Percentiles rank a stretch among this genome's conserved stretches.
phyloP scores from a whole-genome alignment of 2,797 vertebrate genomes.

The Chrosomus eos region DNA sequence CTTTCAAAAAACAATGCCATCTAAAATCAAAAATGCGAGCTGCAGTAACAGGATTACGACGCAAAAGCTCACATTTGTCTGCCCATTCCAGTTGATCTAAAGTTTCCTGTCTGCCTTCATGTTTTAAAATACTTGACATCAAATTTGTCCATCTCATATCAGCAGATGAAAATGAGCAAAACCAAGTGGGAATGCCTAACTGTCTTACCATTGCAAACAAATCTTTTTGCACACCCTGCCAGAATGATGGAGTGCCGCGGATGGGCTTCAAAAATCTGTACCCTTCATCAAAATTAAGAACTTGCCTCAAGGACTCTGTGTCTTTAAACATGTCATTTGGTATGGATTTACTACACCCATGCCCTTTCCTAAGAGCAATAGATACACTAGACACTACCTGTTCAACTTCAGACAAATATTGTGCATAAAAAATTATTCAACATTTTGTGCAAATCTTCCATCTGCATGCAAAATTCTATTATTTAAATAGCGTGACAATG shows the following conservation, averaged over 20 bases:
- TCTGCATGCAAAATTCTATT: slow-evolving; percentile 50
- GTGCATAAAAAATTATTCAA: slow-evolving; percentile 55
- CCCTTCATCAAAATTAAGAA: no score
- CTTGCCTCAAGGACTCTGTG: no score
- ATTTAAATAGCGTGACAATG: slow-evolving; percentile 41
- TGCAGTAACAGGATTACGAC: no score
- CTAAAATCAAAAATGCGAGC: no score
- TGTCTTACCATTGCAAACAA: slow-evolving; percentile 51
- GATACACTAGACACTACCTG: slow-evolving; percentile 52
- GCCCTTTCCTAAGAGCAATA: no score
- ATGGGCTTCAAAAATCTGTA: slow-evolving; percentile 38
- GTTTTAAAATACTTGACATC: slow-evolving; percentile 6
- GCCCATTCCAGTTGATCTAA: no score
- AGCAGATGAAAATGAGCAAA: slow-evolving; percentile 53
- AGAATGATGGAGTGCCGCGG: slow-evolving; percentile 10
- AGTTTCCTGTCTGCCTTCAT: not conserved
- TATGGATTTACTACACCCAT: no score
- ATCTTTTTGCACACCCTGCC: slow-evolving; percentile 50
- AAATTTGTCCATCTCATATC: slow-evolving; percentile 48
- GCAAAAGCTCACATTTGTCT: no score
- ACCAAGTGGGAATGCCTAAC: slow-evolving; percentile 49
- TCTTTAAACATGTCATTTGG: no score
- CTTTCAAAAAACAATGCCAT: no score
- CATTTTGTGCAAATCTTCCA: slow-evolving; percentile 46
- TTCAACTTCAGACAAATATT: slow-evolving; percentile 46